A percentile compares a stretch with the other conserved stretches of the same genome.
phyloP scores from a whole-genome alignment of 1,140 invertebrate genomes.

The Ooceraea biroi region DNA sequence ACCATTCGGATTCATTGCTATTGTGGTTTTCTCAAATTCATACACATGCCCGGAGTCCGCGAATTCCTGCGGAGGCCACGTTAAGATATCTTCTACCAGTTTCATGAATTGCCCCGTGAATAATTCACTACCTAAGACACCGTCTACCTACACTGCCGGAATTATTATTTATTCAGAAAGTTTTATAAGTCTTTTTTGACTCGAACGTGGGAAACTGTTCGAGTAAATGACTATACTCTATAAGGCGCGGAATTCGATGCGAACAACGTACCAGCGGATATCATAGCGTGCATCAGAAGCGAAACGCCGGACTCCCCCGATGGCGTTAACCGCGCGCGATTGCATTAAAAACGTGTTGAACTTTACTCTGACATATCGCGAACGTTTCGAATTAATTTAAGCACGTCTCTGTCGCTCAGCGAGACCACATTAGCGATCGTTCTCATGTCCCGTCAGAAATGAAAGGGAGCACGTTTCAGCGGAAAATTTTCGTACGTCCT shows the following conservation, averaged over 20 bases:
- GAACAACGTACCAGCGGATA: conserved; percentile 50
- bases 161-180: conserved; percentile 57
- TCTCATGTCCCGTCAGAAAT: conserved; percentile 4
- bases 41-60: not conserved
- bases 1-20: not conserved
- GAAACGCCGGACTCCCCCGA: conserved; percentile 28
- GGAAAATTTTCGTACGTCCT: conserved; percentile 45
- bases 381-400: conserved; percentile 52
- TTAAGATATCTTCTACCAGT: conserved; percentile 49
- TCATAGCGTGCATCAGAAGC: conserved; percentile 32
- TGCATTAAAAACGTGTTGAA: conserved; percentile 55
- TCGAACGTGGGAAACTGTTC: conserved; percentile 40
- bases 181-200: conserved; percentile 61
- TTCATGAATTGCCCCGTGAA: conserved; percentile 51
- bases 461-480: conserved; percentile 6
- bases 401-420: conserved; percentile 35
- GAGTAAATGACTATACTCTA: conserved; percentile 38
- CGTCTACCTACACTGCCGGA: conserved; percentile 51
- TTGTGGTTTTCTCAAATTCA: conserved; percentile 9
- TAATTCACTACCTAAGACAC: conserved; percentile 48
- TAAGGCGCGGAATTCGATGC: conserved; percentile 45
- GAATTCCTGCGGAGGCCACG: conserved; percentile 12
- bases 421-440: conserved; percentile 5
- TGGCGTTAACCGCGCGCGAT: conserved; percentile 51
- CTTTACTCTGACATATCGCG: conserved; percentile 54